These are phyloP conservation scores for Pterocles orientalis DNA, from an alignment of 2,113 vertebrate genomes.

Conservation along the genomic window DNA sequence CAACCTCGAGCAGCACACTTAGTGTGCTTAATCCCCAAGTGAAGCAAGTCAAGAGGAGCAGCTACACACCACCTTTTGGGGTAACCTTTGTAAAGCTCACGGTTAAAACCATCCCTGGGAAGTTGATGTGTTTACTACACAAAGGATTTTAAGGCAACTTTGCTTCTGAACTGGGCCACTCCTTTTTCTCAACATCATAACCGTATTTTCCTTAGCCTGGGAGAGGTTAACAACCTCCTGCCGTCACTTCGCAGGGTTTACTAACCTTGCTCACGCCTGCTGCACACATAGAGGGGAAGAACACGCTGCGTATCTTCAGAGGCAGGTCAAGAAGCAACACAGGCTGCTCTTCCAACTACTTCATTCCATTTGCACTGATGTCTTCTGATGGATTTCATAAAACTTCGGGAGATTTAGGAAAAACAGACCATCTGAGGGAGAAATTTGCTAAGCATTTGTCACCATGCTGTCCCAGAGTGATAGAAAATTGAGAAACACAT, in stretches of 20 bases:
- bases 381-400: neutral
- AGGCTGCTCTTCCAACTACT: neutral
- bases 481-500: neutral
- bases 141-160: neutral
- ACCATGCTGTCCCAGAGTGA: neutral
- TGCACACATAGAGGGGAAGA: neutral
- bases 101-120: neutral
- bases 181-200: neutral
- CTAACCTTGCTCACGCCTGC: too few species aligned
- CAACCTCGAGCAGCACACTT: neutral
- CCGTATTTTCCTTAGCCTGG: neutral
- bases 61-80: neutral
- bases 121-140: neutral
- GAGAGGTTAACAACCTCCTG: neutral
- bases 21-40: accelerated
- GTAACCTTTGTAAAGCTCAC: neutral
- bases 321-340: neutral
- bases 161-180: neutral
- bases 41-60: neutral
- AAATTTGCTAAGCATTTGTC: neutral
- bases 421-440: neutral
- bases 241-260: neutral
- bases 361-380: neutral
- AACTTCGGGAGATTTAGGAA: neutral
- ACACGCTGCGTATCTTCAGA: accelerated